A percentile compares a stretch with the other conserved stretches of the same genome.
Conservation (phyloP, 2,113 vertebrate genomes). For the Sminthopsis crassicaudata region DNA sequence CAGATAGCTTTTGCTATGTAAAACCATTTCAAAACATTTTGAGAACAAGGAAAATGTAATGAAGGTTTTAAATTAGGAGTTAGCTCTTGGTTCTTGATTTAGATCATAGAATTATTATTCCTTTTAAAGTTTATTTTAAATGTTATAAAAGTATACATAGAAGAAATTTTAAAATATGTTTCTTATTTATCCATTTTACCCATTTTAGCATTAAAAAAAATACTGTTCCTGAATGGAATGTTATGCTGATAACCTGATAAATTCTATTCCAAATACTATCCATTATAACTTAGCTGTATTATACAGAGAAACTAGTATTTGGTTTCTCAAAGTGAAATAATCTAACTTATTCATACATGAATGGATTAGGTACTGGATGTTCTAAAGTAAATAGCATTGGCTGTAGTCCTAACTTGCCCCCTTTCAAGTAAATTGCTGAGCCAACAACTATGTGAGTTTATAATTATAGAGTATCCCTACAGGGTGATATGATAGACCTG, state of each 20-base stretch:
- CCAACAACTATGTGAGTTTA: not conserved
- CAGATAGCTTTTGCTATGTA: not conserved
- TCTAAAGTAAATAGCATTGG: not conserved
- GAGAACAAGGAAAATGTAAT: constrained; percentile 40
- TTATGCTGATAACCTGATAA: not conserved
- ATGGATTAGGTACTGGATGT: constrained; percentile 2
- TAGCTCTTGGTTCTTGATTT: constrained; percentile 61
- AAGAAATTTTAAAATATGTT: constrained; percentile 36
- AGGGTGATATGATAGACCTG: not conserved
- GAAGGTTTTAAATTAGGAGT: constrained; percentile 52
- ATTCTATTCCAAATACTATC: not conserved
- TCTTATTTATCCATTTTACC: constrained; percentile 42
- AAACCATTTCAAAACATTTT: constrained; percentile 27
- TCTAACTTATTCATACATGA: not conserved
- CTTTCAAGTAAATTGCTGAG: not conserved
- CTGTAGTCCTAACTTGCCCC: not conserved
- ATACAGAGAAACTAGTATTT: constrained; percentile 13
- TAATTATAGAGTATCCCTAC: not conserved
- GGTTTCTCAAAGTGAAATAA: constrained; percentile 21
- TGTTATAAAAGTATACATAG: constrained; percentile 26
- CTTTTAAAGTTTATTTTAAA: constrained; percentile 60
- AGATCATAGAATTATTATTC: constrained; percentile 46
- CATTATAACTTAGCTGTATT: not conserved
- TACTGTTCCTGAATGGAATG: not conserved
- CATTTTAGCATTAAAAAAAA: constrained; percentile 26